Base-by-base conservation (phyloP, 1,140 invertebrate species). In the Carcinoscorpius rotundicauda region DNA sequence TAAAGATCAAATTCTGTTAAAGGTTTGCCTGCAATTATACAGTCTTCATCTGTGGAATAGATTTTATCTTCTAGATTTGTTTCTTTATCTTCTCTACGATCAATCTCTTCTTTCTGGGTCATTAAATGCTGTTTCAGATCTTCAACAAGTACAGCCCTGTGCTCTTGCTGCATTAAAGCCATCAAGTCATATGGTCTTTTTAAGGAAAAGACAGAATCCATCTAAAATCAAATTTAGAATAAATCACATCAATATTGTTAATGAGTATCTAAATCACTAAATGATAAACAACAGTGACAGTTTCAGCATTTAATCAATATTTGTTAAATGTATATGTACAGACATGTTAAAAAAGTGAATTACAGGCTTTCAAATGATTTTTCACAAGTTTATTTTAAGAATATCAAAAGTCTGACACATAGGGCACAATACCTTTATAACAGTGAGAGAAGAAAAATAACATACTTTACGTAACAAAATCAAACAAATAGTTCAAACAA, bases 141-240 rank as follows among this genome's bases (percentile, higher is more conserved):
- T 67, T 85, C 81, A 49, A 88, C 81, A 68, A 82, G 80, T 58
- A 82, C 77, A 71, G 82, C 82, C 49, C 85, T 75, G 61, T 84
- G 82, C 72, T 92, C 89, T 79, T 93, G 90, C 51, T 90, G 86
- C 71, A 92, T 76, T 74, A 93, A 85, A 1, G 85, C 84, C 58
- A 91, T 76, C 49, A 94, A 77, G 76, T 93, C 88, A 74, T 91
- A 84, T 0, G 89, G 87, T 62, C 85, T 78, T 53, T 83, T 82
- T 76, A 93, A 79, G 76, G 87, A 83, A 78, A 87, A 92, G 3
- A 87, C 83, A 4, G 89, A 89, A 73, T 91, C 81, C 70, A 77
- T 72, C 81, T 82, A 71, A 56, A 76, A 74, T 67, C 55, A 65
- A 62, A 29, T 56, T 29, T 55, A 55, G 29, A 6, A 6, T 48